phyloP scores from a whole-genome alignment of 2,113 vertebrate species.

The Lucifuga dentata region DNA sequence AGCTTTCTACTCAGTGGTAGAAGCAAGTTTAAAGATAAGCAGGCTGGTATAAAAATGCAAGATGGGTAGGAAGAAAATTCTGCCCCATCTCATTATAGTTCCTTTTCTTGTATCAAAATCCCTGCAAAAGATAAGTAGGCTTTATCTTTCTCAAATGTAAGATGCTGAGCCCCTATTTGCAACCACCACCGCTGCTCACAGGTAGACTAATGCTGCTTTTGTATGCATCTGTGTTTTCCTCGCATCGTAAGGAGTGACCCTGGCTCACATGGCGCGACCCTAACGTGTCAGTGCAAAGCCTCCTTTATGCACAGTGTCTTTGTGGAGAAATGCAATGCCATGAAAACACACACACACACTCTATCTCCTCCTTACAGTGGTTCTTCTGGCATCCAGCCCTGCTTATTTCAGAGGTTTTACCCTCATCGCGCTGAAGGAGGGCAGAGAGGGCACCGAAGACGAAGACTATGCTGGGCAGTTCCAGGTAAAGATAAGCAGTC shows the following conservation, averaged over 20 bases:
- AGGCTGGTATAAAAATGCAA: not conserved
- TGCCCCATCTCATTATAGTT: conserved; percentile 17
- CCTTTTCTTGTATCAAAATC: not conserved
- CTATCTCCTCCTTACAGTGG: conserved; percentile 81
- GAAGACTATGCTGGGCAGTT: conserved; percentile 92
- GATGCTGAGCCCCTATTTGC: conserved; percentile 30
- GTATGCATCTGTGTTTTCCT: not conserved
- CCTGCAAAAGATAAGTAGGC: conserved; percentile 5
- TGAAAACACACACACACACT: conserved; percentile 2
- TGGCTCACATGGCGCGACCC: not conserved
- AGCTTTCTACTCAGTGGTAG: not conserved
- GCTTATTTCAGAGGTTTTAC: conserved; percentile 96
- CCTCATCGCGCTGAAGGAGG: conserved; percentile 92
- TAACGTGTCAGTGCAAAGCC: not conserved
- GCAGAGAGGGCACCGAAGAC: conserved; percentile 90
- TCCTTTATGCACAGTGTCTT: conserved; percentile 1
- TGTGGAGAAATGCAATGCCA: conserved; percentile 1
- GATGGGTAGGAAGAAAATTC: conserved; percentile 9
- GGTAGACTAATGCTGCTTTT: not conserved
- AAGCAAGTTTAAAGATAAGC: conserved; percentile 9
- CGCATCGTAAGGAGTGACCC: conserved; percentile 10
- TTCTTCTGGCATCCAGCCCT: conserved; percentile 90
- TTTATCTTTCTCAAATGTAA: not conserved
- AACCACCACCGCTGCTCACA: conserved; percentile 3
- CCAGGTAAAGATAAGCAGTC: conserved; percentile 85